Evolutionary conservation across 2,797 vertebrate genomes (phyloP), one percentile per base, ranked within the genome.

Genomic region (Myoxocephalus aenaeus): DNA sequence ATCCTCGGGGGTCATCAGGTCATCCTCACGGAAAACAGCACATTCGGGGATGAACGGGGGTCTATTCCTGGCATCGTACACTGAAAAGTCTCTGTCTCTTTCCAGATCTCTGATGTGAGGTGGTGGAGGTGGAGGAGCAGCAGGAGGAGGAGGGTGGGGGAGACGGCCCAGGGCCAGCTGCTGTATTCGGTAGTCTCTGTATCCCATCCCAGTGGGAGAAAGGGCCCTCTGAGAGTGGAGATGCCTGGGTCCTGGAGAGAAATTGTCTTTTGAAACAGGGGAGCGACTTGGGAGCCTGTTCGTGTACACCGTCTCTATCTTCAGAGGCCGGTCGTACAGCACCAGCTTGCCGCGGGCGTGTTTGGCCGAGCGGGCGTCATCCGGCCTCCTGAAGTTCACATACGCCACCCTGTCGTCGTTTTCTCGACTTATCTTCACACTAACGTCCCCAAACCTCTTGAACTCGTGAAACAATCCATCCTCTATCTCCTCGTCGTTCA

Each of bases 381-480:
- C 97, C 0, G 98, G 92, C 90, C 97, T 96, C 85, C 98, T 92
- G 90, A 98, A 99, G 95, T 99, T 99, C 51, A 99, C 97, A 4
- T 97, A 97, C 54, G 98, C 97, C 73, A 99, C 97, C 10, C 97
- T 92, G 73, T 97, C 96, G 44, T 98, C 97, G 80, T 96, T 95
- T 10, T 97, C 95, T 13, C 97, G 95, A 64, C 96, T 96, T 58
- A 99, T 98, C 85, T 99, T 99, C 5, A 99, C 97, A 42, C 98
- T 99, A 25, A 99, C 98, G 62, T 99, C 98, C 0, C 98, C 98
- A 61, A 99, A 99, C 76, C 96, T 97, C 79, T 97, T 99, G 61
- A 99, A 99, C 92, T 99, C 98, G 73, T 98, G 97, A 64, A 99
- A 99, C 0, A 99, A 93, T 0, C 98, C 98, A 85, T 99, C 98